Conservation (phyloP, 2,113 vertebrate species). For the Hipposideros armiger region DNA sequence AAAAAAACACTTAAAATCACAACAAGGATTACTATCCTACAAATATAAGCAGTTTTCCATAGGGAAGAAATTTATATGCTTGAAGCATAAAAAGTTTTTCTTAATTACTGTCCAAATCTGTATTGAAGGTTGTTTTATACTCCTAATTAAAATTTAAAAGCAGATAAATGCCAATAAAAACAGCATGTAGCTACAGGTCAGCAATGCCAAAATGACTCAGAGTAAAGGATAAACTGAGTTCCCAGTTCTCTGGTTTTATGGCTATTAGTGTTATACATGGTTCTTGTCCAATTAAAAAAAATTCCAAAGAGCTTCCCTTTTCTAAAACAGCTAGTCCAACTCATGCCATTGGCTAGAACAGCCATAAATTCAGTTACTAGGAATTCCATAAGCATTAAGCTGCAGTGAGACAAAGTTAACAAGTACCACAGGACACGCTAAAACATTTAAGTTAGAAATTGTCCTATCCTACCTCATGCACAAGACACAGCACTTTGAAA, state of each 20-base stretch:
- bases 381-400: background rate
- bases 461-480: background rate
- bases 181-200: background rate
- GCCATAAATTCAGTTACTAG: background rate
- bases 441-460: background rate
- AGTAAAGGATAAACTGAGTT: background rate
- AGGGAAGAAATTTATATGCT: background rate
- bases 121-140: background rate
- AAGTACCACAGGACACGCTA: background rate
- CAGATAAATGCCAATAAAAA: constrained; percentile 3
- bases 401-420: background rate
- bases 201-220: background rate
- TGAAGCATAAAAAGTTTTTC: background rate
- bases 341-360: background rate
- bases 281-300: background rate
- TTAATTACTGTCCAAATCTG: background rate
- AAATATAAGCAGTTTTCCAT: background rate
- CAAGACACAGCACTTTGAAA: background rate
- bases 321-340: background rate
- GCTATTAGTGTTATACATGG: background rate
- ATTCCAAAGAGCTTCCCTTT: background rate
- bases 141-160: background rate
- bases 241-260: background rate
- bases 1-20: constrained; percentile 50
- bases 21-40: background rate